A percentile compares a stretch with the other conserved stretches of the same genome.
These are phyloP conservation scores for Griposia aprilina DNA, from an alignment of 2,888 invertebrate genomes.

Conservation along the genomic window DNA sequence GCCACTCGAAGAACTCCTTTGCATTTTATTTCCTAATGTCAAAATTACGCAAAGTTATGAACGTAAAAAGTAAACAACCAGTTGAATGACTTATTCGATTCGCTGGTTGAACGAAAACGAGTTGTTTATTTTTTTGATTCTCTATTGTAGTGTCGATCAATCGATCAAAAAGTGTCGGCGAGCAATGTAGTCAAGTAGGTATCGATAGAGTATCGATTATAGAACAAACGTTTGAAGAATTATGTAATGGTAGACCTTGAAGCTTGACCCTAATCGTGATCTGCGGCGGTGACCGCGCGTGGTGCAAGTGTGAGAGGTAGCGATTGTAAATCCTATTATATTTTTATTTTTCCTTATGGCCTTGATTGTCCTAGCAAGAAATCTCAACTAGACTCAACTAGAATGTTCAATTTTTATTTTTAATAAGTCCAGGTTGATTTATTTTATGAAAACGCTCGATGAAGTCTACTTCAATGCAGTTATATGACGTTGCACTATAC, in stretches of 20 bases:
- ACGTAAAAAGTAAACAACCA: slow-evolving; percentile 57
- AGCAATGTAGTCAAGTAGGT: slow-evolving; percentile 67
- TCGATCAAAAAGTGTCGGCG: slow-evolving; percentile 60
- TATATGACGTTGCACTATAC: not conserved
- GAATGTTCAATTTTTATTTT: slow-evolving; percentile 25
- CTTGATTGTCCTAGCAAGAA: slow-evolving; percentile 46
- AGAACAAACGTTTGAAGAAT: slow-evolving; percentile 80
- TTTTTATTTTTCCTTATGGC: slow-evolving; percentile 47
- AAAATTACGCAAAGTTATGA: slow-evolving; percentile 21
- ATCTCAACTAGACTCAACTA: not conserved
- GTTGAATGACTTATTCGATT: slow-evolving; percentile 61
- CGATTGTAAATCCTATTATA: slow-evolving; percentile 59
- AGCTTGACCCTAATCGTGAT: slow-evolving; percentile 89
- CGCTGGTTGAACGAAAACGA: slow-evolving; percentile 42
- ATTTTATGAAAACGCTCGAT: not conserved
- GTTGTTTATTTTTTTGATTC: slow-evolving; percentile 62
- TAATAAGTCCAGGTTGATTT: slow-evolving; percentile 15
- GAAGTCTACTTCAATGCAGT: slow-evolving; percentile 1
- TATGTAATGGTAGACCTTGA: slow-evolving; percentile 88
- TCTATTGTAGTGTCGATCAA: slow-evolving; percentile 63
- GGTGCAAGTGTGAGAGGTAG: slow-evolving; percentile 76
- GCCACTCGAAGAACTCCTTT: not conserved
- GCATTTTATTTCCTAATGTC: slow-evolving; percentile 12
- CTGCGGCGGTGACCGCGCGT: slow-evolving; percentile 76
- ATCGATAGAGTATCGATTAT: slow-evolving; percentile 78